These are phyloP conservation scores for Perdita meconis DNA, from an alignment of 2,888 invertebrate genomes.

Conservation along the genomic window DNA sequence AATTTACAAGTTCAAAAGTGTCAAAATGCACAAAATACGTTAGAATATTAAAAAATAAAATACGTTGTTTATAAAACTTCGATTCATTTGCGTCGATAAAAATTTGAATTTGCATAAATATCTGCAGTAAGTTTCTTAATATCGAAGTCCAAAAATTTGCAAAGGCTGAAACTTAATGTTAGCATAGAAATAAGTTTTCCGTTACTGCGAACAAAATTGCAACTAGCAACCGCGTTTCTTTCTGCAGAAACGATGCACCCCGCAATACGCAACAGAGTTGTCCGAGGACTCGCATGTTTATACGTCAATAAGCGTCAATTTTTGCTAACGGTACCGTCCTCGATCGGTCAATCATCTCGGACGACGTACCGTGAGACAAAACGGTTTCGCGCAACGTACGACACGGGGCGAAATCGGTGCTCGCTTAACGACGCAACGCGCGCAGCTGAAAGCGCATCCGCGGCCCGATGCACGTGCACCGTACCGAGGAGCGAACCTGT, in stretches of 20 bases:
- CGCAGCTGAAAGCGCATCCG: slow-evolving; percentile 55
- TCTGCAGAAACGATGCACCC: neutral
- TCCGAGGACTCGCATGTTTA: slow-evolving; percentile 26
- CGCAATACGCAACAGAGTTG: neutral
- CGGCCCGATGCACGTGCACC: slow-evolving; percentile 47
- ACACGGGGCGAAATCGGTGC: slow-evolving; percentile 58
- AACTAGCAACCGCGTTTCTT: no score
- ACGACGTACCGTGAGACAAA: slow-evolving; percentile 70
- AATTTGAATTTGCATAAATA: no score
- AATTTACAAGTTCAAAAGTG: no score
- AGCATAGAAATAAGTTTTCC: no score
- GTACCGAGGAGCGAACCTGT: slow-evolving; percentile 43
- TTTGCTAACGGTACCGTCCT: slow-evolving; percentile 74
- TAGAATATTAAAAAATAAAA: no score
- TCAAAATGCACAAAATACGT: no score
- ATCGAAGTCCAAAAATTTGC: no score
- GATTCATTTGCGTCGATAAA: no score
- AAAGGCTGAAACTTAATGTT: no score
- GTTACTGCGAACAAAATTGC: no score
- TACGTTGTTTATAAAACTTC: no score
- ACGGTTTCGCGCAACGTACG: slow-evolving; percentile 58
- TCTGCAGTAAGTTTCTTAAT: no score
- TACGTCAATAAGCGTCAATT: slow-evolving; percentile 72
- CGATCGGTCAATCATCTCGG: slow-evolving; percentile 74
- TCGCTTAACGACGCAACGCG: slow-evolving; percentile 53